These are phyloP conservation scores for Ophthalmolycus amberensis DNA, from an alignment of 2,113 vertebrate genomes.

Conservation along the genomic window DNA sequence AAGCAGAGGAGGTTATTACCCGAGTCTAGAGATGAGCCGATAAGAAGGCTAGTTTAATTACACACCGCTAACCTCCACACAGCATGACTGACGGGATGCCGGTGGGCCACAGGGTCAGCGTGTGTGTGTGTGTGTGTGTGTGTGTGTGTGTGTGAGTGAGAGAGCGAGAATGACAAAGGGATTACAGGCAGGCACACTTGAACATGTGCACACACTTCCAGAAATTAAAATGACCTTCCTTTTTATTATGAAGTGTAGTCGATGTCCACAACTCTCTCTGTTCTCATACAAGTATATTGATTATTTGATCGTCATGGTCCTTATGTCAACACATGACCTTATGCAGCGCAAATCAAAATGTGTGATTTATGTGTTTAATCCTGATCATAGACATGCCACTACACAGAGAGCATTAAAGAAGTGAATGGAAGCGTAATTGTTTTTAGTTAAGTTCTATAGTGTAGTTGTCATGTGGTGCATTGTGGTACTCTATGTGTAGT, in stretches of 20 bases:
- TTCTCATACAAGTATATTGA: slow-evolving; percentile 57
- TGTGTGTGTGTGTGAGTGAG: slow-evolving; percentile 16
- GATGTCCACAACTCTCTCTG: slow-evolving; percentile 42
- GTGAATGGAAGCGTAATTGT: not conserved
- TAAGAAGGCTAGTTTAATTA: slow-evolving; percentile 76
- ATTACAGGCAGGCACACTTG: slow-evolving; percentile 24
- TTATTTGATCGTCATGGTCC: slow-evolving; percentile 51
- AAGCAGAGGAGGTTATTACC: slow-evolving; percentile 74
- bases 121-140: slow-evolving; percentile 40
- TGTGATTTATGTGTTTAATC: slow-evolving; percentile 15
- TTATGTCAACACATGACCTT: slow-evolving; percentile 28
- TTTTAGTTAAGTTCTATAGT: not conserved
- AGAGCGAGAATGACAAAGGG: slow-evolving; percentile 24
- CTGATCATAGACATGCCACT: not conserved
- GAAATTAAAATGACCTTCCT: slow-evolving; percentile 65
- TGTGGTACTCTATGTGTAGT: not conserved
- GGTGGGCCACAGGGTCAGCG: slow-evolving; percentile 45
- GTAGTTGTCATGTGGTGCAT: not conserved
- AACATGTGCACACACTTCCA: slow-evolving; percentile 46
- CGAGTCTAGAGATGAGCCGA: slow-evolving; percentile 73
- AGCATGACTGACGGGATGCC: slow-evolving; percentile 52
- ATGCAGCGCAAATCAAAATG: slow-evolving; percentile 30
- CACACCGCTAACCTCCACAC: slow-evolving; percentile 57
- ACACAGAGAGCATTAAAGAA: not conserved
- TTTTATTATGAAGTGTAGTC: slow-evolving; percentile 62